Evolutionary conservation across 1,140 invertebrate species (phyloP).

Genomic region (Dinothrombium tinctorium): DNA sequence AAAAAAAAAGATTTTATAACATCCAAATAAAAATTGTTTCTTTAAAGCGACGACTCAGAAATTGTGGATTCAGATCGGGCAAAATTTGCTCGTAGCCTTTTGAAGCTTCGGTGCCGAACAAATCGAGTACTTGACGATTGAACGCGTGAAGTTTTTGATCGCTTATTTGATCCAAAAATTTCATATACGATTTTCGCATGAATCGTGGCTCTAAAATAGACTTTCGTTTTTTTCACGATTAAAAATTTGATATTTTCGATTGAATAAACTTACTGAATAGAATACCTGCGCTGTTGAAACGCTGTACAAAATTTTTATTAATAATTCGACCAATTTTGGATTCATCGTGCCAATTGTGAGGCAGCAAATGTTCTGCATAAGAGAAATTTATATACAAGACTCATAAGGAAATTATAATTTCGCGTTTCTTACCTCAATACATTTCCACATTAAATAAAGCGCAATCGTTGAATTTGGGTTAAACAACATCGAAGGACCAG

Average conservation of each 20-base stretch:
- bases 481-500: slow-evolving; percentile 12
- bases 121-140: slow-evolving; percentile 16
- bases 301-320: no score
- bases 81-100: slow-evolving; percentile 13
- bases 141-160: slow-evolving; percentile 30
- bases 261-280: not conserved
- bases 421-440: slow-evolving; percentile 12
- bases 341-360: no score
- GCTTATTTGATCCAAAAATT: slow-evolving; percentile 47
- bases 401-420: no score
- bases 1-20: no score
- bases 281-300: not conserved
- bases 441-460: slow-evolving; percentile 14
- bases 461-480: slow-evolving; percentile 13
- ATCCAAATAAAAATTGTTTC: slow-evolving; percentile 16
- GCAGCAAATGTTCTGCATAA: no score
- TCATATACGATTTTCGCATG: slow-evolving; percentile 52
- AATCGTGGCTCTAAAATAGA: slow-evolving; percentile 50
- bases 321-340: no score
- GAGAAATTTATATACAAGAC: no score
- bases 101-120: slow-evolving; percentile 16
- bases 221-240: no score
- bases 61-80: slow-evolving; percentile 13
- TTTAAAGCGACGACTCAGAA: slow-evolving; percentile 14
- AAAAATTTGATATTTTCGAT: slow-evolving; percentile 31